Evolutionary conservation across 2,888 invertebrate species (phyloP).

Genomic region (Calliopum simillimum): DNA sequence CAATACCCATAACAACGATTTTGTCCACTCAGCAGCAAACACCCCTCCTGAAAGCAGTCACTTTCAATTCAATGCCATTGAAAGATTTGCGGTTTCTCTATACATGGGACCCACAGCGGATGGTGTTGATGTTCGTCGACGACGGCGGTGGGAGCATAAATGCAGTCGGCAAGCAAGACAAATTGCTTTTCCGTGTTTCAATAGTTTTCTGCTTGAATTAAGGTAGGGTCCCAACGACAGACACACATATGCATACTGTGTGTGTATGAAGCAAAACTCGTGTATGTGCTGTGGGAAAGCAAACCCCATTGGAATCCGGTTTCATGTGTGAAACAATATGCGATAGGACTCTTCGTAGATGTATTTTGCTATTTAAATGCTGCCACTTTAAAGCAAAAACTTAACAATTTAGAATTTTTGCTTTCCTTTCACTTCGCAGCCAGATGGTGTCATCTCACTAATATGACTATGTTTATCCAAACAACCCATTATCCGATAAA

Average conservation of each 20-base stretch:
- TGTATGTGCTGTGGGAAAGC: background rate
- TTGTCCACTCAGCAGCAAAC: conserved; percentile 6
- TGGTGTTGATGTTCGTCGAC: too few relatives aligned
- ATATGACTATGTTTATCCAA: background rate
- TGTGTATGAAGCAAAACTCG: background rate
- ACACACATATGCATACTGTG: background rate
- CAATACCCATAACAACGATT: background rate
- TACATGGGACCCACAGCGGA: background rate
- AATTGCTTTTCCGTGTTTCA: conserved; percentile 34
- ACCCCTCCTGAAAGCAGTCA: background rate
- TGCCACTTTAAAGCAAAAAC: too few relatives aligned
- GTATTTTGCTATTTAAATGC: too few relatives aligned
- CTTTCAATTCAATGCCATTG: background rate
- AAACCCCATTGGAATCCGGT: too few relatives aligned
- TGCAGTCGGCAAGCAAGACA: conserved; percentile 26
- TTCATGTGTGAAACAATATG: too few relatives aligned
- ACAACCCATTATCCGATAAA: background rate
- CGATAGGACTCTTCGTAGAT: too few relatives aligned
- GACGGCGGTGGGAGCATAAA: background rate
- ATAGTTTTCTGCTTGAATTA: conserved; percentile 30
- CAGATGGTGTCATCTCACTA: too few relatives aligned
- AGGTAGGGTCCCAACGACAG: conserved; percentile 21
- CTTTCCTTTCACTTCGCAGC: too few relatives aligned
- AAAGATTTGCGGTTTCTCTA: conserved; percentile 30
- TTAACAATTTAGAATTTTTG: too few relatives aligned